Evolutionary conservation across 2,113 vertebrate genomes (phyloP).

Genomic region (Corapipo altera): DNA sequence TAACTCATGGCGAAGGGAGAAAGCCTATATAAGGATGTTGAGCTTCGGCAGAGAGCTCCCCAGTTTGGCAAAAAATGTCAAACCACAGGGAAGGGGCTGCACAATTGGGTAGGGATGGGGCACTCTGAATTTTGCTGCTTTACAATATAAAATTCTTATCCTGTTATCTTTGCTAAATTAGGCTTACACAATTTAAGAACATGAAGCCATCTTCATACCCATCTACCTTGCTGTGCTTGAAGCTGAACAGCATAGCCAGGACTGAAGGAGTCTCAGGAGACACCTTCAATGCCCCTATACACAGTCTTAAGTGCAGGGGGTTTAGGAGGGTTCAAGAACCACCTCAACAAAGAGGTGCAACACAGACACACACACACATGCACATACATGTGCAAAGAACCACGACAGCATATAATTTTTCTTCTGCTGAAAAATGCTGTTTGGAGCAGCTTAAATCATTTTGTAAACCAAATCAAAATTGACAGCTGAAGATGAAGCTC

Average conservation of each 20-base stretch:
- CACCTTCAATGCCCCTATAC: neutral
- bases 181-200: neutral
- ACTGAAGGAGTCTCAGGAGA: neutral
- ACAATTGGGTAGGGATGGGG: neutral
- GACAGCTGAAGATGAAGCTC: neutral
- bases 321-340: neutral
- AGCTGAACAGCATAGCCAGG: neutral
- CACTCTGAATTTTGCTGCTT: neutral
- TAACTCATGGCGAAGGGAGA: neutral
- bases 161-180: neutral
- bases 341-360: neutral
- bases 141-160: neutral
- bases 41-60: neutral
- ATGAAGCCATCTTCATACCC: neutral
- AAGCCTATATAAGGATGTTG: neutral
- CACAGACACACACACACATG: neutral
- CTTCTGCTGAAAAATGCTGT: neutral
- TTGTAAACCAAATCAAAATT: slow-evolving; percentile 10
- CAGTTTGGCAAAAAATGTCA: neutral
- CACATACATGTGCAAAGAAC: neutral
- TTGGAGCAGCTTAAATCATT: neutral
- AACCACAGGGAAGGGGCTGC: neutral
- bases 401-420: neutral
- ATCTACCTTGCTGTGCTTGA: neutral
- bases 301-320: neutral